Conservation (phyloP, 2,888 invertebrate genomes). For the Spilosoma lubricipeda region DNA sequence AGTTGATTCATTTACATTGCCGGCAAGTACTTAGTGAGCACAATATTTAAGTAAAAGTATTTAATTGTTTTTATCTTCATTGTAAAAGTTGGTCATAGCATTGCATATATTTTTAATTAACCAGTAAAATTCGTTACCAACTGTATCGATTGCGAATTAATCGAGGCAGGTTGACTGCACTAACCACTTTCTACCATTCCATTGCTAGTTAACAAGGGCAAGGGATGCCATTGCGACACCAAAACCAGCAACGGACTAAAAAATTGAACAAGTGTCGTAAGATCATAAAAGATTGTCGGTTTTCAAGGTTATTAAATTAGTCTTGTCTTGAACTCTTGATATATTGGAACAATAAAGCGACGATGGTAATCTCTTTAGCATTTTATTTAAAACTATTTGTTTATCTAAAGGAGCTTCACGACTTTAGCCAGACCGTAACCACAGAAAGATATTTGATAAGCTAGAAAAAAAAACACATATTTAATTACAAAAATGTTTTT, state of each 20-base stretch:
- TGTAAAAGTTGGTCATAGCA: background rate
- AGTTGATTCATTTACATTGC: background rate
- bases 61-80: background rate
- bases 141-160: slow-evolving; percentile 32
- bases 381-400: too few species aligned
- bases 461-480: too few species aligned
- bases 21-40: background rate
- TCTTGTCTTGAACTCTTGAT: background rate
- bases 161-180: slow-evolving; percentile 11
- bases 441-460: too few species aligned
- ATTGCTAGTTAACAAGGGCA: slow-evolving; percentile 26
- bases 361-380: background rate
- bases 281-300: background rate
- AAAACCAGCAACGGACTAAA: slow-evolving; percentile 19
- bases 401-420: too few species aligned
- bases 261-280: slow-evolving; percentile 17
- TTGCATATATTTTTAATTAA: slow-evolving; percentile 14
- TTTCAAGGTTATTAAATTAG: background rate
- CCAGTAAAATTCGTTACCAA: slow-evolving; percentile 33
- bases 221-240: background rate
- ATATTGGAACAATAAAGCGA: background rate
- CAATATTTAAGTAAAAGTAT: background rate
- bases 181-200: slow-evolving; percentile 32
- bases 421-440: too few species aligned
- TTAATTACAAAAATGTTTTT: too few species aligned